These are phyloP conservation scores for Piliocolobus tephrosceles DNA, from an alignment of 2,113 vertebrate species.

Conservation along the genomic window DNA sequence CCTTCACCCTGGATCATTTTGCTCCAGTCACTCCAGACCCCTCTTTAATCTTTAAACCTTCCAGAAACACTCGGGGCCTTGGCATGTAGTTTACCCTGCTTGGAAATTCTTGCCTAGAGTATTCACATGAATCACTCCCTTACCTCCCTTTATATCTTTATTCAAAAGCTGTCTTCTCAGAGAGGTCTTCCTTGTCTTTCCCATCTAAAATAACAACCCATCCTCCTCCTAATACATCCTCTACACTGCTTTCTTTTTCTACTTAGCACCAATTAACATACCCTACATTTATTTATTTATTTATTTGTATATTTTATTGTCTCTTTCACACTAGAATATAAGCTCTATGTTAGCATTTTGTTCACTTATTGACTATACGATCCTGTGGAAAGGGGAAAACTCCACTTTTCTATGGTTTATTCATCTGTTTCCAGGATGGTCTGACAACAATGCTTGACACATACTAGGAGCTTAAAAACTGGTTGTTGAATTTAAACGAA, in stretches of 20 bases:
- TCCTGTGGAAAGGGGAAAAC: not conserved
- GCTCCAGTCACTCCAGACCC: not conserved
- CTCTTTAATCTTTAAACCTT: not conserved
- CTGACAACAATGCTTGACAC: not conserved
- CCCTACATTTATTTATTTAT: not conserved
- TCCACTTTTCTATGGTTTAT: not conserved
- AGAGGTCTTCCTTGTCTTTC: not conserved
- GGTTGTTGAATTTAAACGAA: not conserved
- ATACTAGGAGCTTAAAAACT: not conserved
- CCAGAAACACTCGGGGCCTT: not conserved
- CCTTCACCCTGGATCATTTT: not conserved
- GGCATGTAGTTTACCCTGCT: not conserved
- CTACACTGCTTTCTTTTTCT: not conserved
- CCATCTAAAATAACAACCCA: not conserved
- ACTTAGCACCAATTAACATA: not conserved
- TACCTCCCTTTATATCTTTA: not conserved
- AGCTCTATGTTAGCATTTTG: not conserved
- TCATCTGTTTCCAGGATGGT: not conserved
- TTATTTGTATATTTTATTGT: not conserved
- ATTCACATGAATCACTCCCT: not conserved
- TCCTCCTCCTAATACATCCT: not conserved
- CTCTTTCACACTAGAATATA: not conserved
- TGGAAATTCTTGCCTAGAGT: not conserved
- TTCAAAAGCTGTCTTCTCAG: constrained; percentile 42
- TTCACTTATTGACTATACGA: not conserved